Conservation (phyloP, 2,113 vertebrate genomes). For the Naja naja region DNA sequence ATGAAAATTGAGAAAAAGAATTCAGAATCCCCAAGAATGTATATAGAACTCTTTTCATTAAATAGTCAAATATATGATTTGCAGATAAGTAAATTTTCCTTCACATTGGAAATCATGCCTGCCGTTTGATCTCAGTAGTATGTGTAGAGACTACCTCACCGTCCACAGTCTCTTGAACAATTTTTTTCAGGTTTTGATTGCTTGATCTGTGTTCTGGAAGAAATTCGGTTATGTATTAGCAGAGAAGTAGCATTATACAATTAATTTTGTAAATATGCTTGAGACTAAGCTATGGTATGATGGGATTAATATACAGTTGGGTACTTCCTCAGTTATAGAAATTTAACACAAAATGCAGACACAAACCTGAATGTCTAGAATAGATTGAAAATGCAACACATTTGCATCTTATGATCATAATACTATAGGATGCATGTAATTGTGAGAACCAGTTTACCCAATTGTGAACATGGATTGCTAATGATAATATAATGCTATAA, state of each 20-base stretch:
- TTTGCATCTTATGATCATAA: not conserved
- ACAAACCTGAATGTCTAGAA: not conserved
- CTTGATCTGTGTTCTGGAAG: constrained; percentile 67
- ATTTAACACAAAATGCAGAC: not conserved
- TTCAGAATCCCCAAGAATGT: constrained; percentile 31
- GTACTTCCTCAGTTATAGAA: not conserved
- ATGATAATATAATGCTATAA: not conserved
- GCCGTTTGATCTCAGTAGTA: constrained; percentile 83
- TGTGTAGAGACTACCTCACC: constrained; percentile 86
- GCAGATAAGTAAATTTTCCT: constrained; percentile 38
- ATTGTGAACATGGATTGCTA: not conserved
- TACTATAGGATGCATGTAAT: not conserved
- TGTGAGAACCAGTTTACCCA: not conserved
- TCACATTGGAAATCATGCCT: constrained; percentile 49
- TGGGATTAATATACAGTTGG: not conserved
- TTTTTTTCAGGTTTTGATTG: constrained; percentile 80
- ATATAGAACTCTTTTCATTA: constrained; percentile 6
- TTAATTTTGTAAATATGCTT: not conserved
- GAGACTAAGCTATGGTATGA: not conserved
- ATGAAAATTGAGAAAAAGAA: constrained; percentile 32
- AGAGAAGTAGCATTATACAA: not conserved
- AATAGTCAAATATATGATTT: constrained; percentile 3
- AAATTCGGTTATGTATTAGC: constrained; percentile 10
- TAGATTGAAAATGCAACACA: not conserved
- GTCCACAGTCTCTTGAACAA: constrained; percentile 84